Conservation (phyloP, 2,888 invertebrate genomes). For the Brachypalpus laphriformis region DNA sequence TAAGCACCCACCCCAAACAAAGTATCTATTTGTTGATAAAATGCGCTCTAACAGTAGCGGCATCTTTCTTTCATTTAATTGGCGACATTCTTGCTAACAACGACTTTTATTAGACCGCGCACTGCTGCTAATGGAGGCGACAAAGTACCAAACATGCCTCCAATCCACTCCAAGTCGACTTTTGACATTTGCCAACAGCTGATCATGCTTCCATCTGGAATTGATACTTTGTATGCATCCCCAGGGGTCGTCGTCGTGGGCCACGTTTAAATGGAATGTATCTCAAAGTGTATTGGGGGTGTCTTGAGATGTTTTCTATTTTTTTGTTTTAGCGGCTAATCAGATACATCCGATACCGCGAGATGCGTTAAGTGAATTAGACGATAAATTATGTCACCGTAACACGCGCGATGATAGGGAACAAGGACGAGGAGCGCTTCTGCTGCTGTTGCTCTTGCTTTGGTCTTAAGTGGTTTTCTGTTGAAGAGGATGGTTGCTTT, state of each 20-base stretch:
- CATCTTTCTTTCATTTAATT: slow-evolving; percentile 49
- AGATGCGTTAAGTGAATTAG: slow-evolving; percentile 73
- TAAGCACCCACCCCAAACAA: slow-evolving; percentile 18
- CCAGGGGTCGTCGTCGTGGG: slow-evolving; percentile 29
- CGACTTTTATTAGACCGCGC: slow-evolving; percentile 28
- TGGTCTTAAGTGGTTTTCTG: slow-evolving; percentile 60
- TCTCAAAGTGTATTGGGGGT: slow-evolving; percentile 26
- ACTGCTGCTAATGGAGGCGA: slow-evolving; percentile 35
- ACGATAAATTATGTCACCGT: slow-evolving; percentile 72
- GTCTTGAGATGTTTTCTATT: slow-evolving; percentile 51
- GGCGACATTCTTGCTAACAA: slow-evolving; percentile 55
- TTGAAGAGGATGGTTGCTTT: slow-evolving; percentile 13
- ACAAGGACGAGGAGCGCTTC: slow-evolving; percentile 8
- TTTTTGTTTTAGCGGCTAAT: slow-evolving; percentile 53
- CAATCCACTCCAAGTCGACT: slow-evolving; percentile 15
- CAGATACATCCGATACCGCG: slow-evolving; percentile 69
- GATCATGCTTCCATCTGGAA: slow-evolving; percentile 70
- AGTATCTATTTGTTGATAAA: background rate
- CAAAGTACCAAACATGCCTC: background rate
- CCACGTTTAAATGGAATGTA: slow-evolving; percentile 40
- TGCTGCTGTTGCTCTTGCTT: background rate
- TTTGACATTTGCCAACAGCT: slow-evolving; percentile 72
- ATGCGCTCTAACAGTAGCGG: background rate
- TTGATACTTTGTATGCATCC: slow-evolving; percentile 61
- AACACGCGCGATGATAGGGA: slow-evolving; percentile 60